Evolutionary conservation across 2,888 invertebrate species (phyloP).

Genomic region (Bembecia ichneumoniformis): DNA sequence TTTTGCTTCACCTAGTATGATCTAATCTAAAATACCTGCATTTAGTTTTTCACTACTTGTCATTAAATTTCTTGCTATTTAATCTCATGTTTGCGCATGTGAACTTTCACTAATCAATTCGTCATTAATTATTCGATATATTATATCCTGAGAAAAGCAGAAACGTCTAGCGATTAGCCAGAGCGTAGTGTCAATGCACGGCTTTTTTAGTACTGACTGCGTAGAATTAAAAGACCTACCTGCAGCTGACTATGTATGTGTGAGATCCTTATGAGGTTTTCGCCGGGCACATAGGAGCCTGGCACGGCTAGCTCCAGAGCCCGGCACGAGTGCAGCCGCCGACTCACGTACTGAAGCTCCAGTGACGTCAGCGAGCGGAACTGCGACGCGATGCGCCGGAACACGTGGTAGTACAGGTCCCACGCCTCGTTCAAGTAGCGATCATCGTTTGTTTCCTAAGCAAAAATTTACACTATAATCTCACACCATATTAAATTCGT

Average conservation of each 20-base stretch:
- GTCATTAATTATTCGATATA: too few species aligned
- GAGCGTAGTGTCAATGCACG: too few species aligned
- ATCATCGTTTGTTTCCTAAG: constrained; percentile 82
- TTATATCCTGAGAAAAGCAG: too few species aligned
- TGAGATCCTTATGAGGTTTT: constrained; percentile 87
- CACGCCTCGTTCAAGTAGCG: constrained; percentile 97
- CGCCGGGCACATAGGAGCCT: constrained; percentile 96
- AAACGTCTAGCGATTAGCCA: too few species aligned
- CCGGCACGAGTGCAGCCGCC: constrained; percentile 86
- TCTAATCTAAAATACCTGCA: too few species aligned
- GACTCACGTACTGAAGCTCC: constrained; percentile 95
- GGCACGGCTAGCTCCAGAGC: constrained; percentile 97
- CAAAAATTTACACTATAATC: background rate
- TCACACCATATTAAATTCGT: background rate
- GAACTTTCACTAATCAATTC: too few species aligned
- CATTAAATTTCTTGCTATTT: too few species aligned
- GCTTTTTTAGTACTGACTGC: too few species aligned
- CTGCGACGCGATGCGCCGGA: constrained; percentile 92
- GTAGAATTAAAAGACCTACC: too few species aligned
- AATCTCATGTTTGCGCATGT: too few species aligned
- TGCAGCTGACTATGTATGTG: constrained; percentile 91
- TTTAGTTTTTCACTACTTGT: too few species aligned
- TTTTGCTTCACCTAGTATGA: too few species aligned
- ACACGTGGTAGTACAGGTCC: constrained; percentile 99
- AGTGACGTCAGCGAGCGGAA: constrained; percentile 90